These are phyloP conservation scores for Orientallactaga sibirica DNA, from an alignment of 2,797 vertebrate genomes.

Conservation along the genomic window DNA sequence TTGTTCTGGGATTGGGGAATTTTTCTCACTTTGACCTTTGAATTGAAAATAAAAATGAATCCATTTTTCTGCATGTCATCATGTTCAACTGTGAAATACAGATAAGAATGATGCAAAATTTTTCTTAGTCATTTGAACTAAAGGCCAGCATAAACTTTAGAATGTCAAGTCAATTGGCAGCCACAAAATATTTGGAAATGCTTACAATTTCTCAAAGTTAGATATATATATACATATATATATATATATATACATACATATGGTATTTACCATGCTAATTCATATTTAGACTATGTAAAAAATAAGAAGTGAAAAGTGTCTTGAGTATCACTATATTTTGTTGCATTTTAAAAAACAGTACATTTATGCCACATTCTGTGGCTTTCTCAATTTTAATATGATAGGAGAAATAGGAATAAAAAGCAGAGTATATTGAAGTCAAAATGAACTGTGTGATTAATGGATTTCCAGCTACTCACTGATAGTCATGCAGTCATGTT, in stretches of 20 bases:
- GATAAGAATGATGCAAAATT: not conserved
- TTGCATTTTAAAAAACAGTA: not conserved
- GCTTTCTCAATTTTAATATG: not conserved
- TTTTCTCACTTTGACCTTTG: slow-evolving; percentile 21
- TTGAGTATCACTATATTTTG: not conserved
- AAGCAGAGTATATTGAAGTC: not conserved
- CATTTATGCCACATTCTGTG: not conserved
- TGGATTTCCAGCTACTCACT: not conserved
- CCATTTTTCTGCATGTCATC: not conserved
- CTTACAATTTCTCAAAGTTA: not conserved
- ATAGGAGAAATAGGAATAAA: not conserved
- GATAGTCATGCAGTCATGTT: not conserved
- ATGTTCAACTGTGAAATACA: not conserved
- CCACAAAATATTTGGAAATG: not conserved
- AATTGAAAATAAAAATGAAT: slow-evolving; percentile 1
- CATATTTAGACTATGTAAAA: not conserved
- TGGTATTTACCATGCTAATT: not conserved
- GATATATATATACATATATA: too few species aligned
- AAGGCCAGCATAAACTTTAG: not conserved
- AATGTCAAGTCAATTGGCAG: slow-evolving; percentile 1
- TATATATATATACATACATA: too few species aligned
- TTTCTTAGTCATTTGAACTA: not conserved
- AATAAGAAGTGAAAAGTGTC: not conserved
- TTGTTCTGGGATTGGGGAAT: slow-evolving; percentile 8
- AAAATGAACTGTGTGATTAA: not conserved